phyloP scores from a whole-genome alignment of 2,888 invertebrate genomes.

The Pecten maximus region DNA sequence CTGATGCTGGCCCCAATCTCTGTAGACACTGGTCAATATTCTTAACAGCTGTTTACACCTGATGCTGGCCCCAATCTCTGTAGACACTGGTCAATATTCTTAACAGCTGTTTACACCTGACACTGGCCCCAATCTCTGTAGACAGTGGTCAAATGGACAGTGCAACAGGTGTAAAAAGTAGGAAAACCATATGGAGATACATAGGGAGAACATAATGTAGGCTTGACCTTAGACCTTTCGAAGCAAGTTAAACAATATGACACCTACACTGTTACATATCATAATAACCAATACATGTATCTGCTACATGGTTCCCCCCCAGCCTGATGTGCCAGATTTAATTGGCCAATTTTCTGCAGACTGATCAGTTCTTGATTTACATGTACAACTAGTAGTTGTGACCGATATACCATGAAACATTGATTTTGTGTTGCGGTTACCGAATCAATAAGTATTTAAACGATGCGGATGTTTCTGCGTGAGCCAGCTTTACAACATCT shows the following conservation, averaged over 20 bases:
- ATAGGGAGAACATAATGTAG: neutral
- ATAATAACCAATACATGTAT: neutral
- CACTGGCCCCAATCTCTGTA: too few relatives aligned
- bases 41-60: too few relatives aligned
- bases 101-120: too few relatives aligned
- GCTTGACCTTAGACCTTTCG: neutral
- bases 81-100: too few relatives aligned
- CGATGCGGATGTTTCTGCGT: neutral
- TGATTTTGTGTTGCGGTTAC: slow-evolving; percentile 13
- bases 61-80: too few relatives aligned
- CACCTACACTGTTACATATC: neutral
- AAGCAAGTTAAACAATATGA: neutral
- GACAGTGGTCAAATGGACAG: too few relatives aligned
- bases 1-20: too few relatives aligned
- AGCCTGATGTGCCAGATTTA: neutral
- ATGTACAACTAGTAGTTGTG: slow-evolving; percentile 31
- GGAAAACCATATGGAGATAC: too few relatives aligned
- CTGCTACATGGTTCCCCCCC: neutral
- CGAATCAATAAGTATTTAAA: slow-evolving; percentile 11
- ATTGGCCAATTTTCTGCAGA: neutral
- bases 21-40: too few relatives aligned
- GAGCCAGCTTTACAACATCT: neutral
- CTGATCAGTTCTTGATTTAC: slow-evolving; percentile 1
- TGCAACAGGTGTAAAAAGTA: too few relatives aligned
- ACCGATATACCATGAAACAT: neutral